Percentiles rank a stretch among this genome's conserved stretches.
These are phyloP conservation scores for Halcyon smyrnensis DNA, from an alignment of 2,797 vertebrate genomes.

Conservation along the genomic window DNA sequence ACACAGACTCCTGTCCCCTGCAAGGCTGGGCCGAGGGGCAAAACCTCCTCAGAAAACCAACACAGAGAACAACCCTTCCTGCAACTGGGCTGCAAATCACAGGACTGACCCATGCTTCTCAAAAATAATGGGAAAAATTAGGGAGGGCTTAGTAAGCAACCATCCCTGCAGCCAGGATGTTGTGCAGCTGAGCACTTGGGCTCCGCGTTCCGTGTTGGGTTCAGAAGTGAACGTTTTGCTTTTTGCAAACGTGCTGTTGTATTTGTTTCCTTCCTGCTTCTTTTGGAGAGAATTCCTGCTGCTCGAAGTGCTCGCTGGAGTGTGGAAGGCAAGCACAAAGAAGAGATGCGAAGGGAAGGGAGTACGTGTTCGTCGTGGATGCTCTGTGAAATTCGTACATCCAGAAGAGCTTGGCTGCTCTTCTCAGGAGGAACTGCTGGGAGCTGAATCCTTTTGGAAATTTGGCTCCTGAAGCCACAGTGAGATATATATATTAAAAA, in stretches of 20 bases:
- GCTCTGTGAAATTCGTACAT: neutral
- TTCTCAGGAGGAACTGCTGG: neutral
- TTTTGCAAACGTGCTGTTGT: neutral
- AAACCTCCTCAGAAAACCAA: neutral
- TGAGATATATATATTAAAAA: neutral
- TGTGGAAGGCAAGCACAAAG: neutral
- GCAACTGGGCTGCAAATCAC: neutral
- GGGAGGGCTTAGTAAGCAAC: neutral
- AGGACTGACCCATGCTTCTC: neutral
- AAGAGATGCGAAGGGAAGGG: neutral
- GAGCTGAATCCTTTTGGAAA: neutral
- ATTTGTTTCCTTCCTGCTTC: neutral
- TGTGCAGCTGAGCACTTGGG: neutral
- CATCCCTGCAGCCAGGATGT: neutral
- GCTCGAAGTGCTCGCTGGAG: neutral
- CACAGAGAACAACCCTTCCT: neutral
- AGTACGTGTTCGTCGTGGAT: neutral
- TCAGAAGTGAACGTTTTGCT: neutral
- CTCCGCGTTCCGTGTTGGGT: neutral
- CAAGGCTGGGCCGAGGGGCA: neutral
- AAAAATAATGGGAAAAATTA: neutral
- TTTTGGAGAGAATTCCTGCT: neutral
- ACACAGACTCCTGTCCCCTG: rapidly evolving
- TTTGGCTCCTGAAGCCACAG: neutral
- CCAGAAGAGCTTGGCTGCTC: neutral